Conservation (phyloP, 1,140 invertebrate genomes). For the Drosophila teissieri region DNA sequence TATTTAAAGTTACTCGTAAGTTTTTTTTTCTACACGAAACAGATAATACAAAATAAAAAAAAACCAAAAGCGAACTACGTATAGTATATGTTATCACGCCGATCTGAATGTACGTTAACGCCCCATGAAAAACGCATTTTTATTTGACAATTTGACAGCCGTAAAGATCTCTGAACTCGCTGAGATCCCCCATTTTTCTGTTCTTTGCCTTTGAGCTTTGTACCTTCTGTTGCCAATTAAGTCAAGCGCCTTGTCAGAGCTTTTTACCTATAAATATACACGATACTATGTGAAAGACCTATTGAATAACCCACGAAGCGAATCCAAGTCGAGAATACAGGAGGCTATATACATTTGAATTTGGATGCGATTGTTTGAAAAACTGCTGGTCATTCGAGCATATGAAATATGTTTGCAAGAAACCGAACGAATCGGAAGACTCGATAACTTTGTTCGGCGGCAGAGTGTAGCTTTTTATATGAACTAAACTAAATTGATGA, state of each 20-base stretch:
- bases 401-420: conserved; percentile 60
- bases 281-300: conserved; percentile 41
- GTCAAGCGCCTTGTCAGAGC: conserved; percentile 75
- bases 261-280: conserved; percentile 66
- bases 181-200: conserved; percentile 13
- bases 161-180: background rate
- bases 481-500: conserved; percentile 36
- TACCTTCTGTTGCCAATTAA: conserved; percentile 77
- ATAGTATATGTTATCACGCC: conserved; percentile 17
- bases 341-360: conserved; percentile 36
- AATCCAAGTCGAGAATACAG: conserved; percentile 36
- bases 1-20: conserved; percentile 62
- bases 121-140: conserved; percentile 26
- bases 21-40: conserved; percentile 73
- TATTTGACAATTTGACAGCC: conserved; percentile 27
- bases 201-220: conserved; percentile 55
- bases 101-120: conserved; percentile 47
- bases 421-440: conserved; percentile 13
- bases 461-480: conserved; percentile 71
- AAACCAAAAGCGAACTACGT: conserved; percentile 31
- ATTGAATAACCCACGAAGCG: conserved; percentile 26
- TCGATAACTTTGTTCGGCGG: conserved; percentile 15
- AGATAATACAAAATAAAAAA: conserved; percentile 44
- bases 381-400: conserved; percentile 48
- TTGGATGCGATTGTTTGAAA: conserved; percentile 26